Conservation (phyloP, 2,888 invertebrate species). For the Microdon myrmicae region DNA sequence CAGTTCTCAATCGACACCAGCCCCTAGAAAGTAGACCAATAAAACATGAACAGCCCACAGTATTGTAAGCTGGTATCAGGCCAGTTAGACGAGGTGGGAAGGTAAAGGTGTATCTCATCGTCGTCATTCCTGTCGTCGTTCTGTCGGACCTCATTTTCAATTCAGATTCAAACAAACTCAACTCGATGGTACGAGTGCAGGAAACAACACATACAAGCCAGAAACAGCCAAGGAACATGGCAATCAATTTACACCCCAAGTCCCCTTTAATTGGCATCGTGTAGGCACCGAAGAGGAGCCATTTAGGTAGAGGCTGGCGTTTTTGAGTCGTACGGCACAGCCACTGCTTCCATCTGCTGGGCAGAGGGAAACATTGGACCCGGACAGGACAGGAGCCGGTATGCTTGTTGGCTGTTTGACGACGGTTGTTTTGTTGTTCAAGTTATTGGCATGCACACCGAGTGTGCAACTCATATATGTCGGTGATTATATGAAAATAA, state of each 20-base stretch:
- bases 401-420: too few species aligned
- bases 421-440: conserved; percentile 41
- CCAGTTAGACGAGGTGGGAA: too few species aligned
- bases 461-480: conserved; percentile 36
- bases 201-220: conserved; percentile 34
- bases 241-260: conserved; percentile 53
- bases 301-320: conserved; percentile 31
- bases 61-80: too few species aligned
- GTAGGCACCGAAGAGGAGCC: conserved; percentile 38
- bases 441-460: conserved; percentile 48
- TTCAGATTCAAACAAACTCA: conserved; percentile 42
- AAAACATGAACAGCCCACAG: conserved; percentile 23
- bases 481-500: conserved; percentile 29
- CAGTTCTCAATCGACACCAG: conserved; percentile 22
- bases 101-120: not conserved
- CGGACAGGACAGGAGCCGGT: conserved; percentile 31
- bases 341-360: conserved; percentile 28
- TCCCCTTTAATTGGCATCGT: conserved; percentile 53
- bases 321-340: conserved; percentile 30
- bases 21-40: conserved; percentile 47
- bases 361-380: conserved; percentile 29
- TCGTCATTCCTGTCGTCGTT: conserved; percentile 26
- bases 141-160: conserved; percentile 42
- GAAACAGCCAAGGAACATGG: conserved; percentile 45
- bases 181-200: conserved; percentile 40